Evolutionary conservation across 2,888 invertebrate species (phyloP).

Genomic region (Catocala nupta): DNA sequence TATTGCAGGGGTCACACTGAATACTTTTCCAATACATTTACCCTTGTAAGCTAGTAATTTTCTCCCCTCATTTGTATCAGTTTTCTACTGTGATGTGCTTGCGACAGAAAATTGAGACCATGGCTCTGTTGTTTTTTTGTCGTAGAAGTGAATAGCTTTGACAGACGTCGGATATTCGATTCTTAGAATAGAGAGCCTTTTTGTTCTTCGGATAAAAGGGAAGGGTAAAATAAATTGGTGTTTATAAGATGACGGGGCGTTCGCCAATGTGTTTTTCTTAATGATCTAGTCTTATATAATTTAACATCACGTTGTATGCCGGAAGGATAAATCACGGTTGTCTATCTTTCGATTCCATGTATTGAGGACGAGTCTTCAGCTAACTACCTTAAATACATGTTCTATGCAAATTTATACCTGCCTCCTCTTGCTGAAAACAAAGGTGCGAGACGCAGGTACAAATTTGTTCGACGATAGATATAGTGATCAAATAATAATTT

Average conservation of each 20-base stretch:
- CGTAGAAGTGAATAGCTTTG: not conserved
- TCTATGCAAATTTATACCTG: too few relatives aligned
- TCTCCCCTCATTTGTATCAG: slow-evolving; percentile 32
- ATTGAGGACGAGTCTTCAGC: too few relatives aligned
- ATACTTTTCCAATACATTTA: slow-evolving; percentile 51
- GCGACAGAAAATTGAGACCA: slow-evolving; percentile 10
- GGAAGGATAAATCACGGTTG: too few relatives aligned
- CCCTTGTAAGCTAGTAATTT: slow-evolving; percentile 41
- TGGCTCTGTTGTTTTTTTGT: slow-evolving; percentile 4
- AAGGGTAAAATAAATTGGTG: not conserved
- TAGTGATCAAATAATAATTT: too few relatives aligned
- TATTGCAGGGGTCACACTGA: slow-evolving; percentile 40
- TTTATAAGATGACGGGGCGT: not conserved
- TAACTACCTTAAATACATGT: too few relatives aligned
- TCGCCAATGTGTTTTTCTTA: too few relatives aligned
- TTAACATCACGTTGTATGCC: too few relatives aligned
- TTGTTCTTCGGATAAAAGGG: not conserved
- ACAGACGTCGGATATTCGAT: not conserved
- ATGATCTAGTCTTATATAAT: too few relatives aligned
- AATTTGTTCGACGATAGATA: too few relatives aligned
- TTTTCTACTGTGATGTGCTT: slow-evolving; percentile 28
- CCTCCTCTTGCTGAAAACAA: too few relatives aligned
- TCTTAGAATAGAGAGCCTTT: slow-evolving; percentile 1
- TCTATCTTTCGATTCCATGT: too few relatives aligned
- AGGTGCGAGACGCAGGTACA: too few relatives aligned